Base-by-base conservation (phyloP, 2,113 vertebrate species). In the Turnix velox region DNA sequence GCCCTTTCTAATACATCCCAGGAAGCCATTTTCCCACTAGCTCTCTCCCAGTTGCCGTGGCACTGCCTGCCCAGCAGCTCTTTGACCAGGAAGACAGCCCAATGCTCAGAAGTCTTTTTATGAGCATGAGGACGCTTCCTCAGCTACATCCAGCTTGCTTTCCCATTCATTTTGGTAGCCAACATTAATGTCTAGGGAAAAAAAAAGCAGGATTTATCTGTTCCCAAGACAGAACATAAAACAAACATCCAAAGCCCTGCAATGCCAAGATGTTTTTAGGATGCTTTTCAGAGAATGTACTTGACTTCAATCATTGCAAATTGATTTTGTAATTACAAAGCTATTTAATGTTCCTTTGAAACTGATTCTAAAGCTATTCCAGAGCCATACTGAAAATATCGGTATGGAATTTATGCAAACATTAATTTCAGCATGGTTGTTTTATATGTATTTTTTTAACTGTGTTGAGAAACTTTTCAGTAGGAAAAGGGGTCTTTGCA, bases 241-340 rank as follows among this genome's bases (percentile, higher is more conserved):
- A 42, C 75, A 90, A 94, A 78, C 65, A 85, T 95, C 62, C 22
- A 87, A 84, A 71, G 25, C 51, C 72, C 46, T 87, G 30, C 83
- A 67, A 57, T 49, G 37, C 62, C 54, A 90, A 74, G 82, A 73
- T 2, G 0, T 59, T 81, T 94, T 86, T 61, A 94, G 75, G 86
- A 80, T 77, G 75, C 22, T 78, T 84, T 94, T 88, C 94, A 92
- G 66, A 55, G 83, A 35, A 58, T 27, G 35, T 57, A 68, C 84
- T 95, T 88, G 90, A 88, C 80, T 91, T 93, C 93, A 62, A 13
- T 88, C 43, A 90, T 93, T 94, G 49, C 42, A 69, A 80, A 94
- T 88, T 79, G 88, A 16, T 90, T 96, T 93, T 88, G 72, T 77
- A 93, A 94, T 96, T 90, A 80, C 51, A 93, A 94, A 92, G 85